Conservation (phyloP, 2,113 vertebrate genomes). For the Poecile atricapillus region DNA sequence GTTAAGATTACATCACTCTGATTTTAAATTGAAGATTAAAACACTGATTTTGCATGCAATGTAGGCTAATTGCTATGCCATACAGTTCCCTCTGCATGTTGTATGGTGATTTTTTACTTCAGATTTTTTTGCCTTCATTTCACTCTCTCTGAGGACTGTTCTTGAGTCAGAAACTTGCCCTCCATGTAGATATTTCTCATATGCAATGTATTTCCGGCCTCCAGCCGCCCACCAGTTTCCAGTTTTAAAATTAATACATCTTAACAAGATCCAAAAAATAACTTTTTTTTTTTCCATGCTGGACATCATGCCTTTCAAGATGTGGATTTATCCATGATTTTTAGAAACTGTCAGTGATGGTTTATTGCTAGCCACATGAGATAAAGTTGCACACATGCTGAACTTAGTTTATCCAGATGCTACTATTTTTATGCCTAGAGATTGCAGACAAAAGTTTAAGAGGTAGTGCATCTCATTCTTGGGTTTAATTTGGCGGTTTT, state of each 20-base stretch:
- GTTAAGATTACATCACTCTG: neutral
- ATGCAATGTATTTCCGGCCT: neutral
- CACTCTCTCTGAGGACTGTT: neutral
- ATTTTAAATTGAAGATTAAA: neutral
- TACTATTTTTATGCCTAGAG: neutral
- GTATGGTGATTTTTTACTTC: neutral
- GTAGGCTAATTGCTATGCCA: neutral
- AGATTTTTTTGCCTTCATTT: neutral
- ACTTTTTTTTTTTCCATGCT: neutral
- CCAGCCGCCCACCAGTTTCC: neutral
- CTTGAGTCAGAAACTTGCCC: neutral
- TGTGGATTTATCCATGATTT: neutral
- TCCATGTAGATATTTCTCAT: neutral
- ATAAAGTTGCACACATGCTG: neutral
- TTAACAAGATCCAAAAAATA: neutral
- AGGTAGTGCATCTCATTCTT: neutral
- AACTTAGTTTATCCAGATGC: neutral
- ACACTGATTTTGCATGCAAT: neutral
- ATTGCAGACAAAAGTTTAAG: neutral
- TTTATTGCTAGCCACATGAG: neutral
- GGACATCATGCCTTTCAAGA: neutral
- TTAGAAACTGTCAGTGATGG: neutral
- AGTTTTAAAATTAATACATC: neutral
- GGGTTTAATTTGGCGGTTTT: neutral
- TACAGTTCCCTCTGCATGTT: neutral